phyloP scores from a whole-genome alignment of 2,888 invertebrate species.

The Suillia variegata region DNA sequence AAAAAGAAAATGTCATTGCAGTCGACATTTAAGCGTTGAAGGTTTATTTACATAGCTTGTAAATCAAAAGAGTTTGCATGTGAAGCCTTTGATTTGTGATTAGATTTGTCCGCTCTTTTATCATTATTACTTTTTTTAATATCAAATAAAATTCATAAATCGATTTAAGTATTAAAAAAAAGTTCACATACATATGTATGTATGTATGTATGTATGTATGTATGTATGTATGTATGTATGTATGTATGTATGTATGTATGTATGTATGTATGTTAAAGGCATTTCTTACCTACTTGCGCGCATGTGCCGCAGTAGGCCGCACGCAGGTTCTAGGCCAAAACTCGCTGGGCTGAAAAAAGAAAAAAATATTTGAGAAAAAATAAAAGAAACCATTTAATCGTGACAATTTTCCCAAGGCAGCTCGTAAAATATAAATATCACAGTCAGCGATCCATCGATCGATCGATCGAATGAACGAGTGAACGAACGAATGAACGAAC shows the following conservation, averaged over 20 bases:
- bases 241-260: no score
- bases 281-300: background rate
- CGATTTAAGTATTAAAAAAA: no score
- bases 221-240: no score
- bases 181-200: no score
- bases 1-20: slow-evolving; percentile 1
- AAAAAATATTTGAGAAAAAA: no score
- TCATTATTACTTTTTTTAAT: no score
- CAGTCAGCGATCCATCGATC: background rate
- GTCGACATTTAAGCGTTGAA: slow-evolving; percentile 33
- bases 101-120: background rate
- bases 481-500: no score
- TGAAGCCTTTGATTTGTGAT: background rate
- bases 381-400: no score
- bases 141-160: no score
- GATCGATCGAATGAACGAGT: background rate
- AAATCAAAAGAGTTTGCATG: slow-evolving; percentile 38
- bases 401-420: background rate
- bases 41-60: slow-evolving; percentile 32
- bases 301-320: background rate
- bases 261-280: no score
- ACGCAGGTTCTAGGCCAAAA: background rate
- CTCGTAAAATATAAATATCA: background rate
- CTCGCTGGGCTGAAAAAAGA: background rate
- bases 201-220: no score